Base-by-base conservation (phyloP, 2,113 vertebrate genomes). In the Capra hircus region DNA sequence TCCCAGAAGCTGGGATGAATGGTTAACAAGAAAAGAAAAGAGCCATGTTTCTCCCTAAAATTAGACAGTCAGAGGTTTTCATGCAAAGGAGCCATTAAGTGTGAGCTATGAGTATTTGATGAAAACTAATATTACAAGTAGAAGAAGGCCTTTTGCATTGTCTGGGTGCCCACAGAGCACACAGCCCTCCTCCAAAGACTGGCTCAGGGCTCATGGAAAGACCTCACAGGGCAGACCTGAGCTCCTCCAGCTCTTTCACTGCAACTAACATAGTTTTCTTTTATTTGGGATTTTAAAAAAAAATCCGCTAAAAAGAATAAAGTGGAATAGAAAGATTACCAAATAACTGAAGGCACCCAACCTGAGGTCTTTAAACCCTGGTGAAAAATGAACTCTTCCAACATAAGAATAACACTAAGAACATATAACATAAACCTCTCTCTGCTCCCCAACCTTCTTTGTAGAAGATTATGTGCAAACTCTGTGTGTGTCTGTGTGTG, bases 1-100 rank as follows among this genome's bases (percentile, higher is more conserved):
- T 40, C 59, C 36, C 2, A 0, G 45, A 33, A 48, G 30, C 8
- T 7, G 7, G 23, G 43, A 43, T 27, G 45, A 33, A 50, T 45
- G 45, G 60, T 48, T 80, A 88, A 80, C 0, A 6, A 71, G 89
- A 30, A 60, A 93, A 95, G 86, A 94, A 67, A 93, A 95, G 78
- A 95, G 59, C 85, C 53, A 2, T n/a, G 80, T 90, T 96, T 95
- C 89, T 67, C 64, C 95, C 88, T 60, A 62, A 88, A 97, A 90
- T 33, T 57, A 86, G 62, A 93, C 84, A 97, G 94, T 81, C 92
- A 84, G 59, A 91, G 64, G 57, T 82, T 90, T 91, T 97, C 97
- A 95, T 93, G 96, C 50, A 93, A 93, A 94, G 91, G 95, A 95
- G 85, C 89, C 91, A 67, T 50, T 30, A 62, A 40, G 36, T n/a